A percentile compares a stretch with the other conserved stretches of the same genome.
These are phyloP conservation scores for Bombyx mori DNA, from an alignment of 1,140 invertebrate genomes.

Conservation along the genomic window DNA sequence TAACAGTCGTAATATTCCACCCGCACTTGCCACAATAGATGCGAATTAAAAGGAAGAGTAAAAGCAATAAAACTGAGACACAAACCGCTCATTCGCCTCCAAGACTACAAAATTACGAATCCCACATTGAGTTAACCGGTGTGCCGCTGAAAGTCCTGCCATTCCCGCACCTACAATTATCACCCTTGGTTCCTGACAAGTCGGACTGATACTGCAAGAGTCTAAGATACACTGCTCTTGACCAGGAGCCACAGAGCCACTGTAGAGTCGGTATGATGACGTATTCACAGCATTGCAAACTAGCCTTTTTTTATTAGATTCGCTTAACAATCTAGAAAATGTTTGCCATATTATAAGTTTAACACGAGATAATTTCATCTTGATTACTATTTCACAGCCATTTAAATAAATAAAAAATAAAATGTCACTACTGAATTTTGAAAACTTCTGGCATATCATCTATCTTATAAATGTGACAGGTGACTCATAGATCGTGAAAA, in stretches of 20 bases:
- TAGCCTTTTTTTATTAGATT: too few relatives aligned
- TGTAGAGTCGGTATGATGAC: slow-evolving; percentile 16
- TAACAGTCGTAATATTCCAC: too few relatives aligned
- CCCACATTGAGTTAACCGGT: slow-evolving; percentile 78
- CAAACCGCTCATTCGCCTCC: slow-evolving; percentile 81
- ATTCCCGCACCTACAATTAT: slow-evolving; percentile 84
- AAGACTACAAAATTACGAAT: slow-evolving; percentile 78
- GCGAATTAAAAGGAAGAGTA: not conserved
- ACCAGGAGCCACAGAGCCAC: slow-evolving; percentile 29
- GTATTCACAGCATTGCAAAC: too few relatives aligned
- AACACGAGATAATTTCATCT: slow-evolving; percentile 49
- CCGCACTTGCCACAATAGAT: too few relatives aligned
- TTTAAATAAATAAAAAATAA: slow-evolving; percentile 15
- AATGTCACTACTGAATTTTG: too few relatives aligned
- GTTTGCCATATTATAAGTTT: slow-evolving; percentile 20
- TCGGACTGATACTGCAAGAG: slow-evolving; percentile 69
- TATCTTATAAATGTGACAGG: too few relatives aligned
- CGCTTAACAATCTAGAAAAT: not conserved
- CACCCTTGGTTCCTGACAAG: slow-evolving; percentile 75
- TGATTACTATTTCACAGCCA: slow-evolving; percentile 17
- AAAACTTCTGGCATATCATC: too few relatives aligned
- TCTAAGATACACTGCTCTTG: slow-evolving; percentile 53
- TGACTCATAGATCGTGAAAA: too few relatives aligned
- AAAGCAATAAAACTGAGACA: slow-evolving; percentile 5
- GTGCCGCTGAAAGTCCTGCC: slow-evolving; percentile 81